Evolutionary conservation across 2,797 vertebrate species (phyloP).

Genomic region (Coregonus sp.): DNA sequence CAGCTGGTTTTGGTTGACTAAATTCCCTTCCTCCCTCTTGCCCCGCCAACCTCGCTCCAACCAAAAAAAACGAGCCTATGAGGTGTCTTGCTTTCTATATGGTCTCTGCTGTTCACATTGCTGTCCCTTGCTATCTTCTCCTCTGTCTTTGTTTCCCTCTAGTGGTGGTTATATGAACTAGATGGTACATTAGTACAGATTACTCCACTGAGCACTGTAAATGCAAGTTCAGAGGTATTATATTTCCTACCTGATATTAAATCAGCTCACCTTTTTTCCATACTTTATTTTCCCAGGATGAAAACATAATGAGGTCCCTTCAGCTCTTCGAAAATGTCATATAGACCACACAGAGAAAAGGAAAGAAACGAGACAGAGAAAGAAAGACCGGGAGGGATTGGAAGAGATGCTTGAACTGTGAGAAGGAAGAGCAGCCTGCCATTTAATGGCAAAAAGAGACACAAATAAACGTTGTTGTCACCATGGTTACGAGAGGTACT

Average conservation of each 20-base stretch:
- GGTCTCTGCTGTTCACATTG: neutral
- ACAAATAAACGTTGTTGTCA: conserved; percentile 13
- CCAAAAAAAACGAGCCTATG: neutral
- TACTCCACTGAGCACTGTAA: neutral
- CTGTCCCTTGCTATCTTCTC: no score
- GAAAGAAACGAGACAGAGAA: conserved; percentile 7
- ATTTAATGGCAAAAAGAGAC: conserved; percentile 17
- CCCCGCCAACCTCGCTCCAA: neutral
- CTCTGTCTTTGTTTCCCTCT: conserved; percentile 49
- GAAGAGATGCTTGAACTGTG: conserved; percentile 4
- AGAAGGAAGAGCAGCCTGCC: neutral
- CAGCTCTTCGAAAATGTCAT: conserved; percentile 99
- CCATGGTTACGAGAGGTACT: conserved; percentile 35
- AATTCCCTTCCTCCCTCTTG: no score
- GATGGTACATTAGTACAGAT: neutral
- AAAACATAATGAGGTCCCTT: conserved; percentile 98
- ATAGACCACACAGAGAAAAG: conserved; percentile 65
- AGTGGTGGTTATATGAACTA: conserved; percentile 31
- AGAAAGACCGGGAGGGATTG: neutral
- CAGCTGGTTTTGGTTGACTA: neutral
- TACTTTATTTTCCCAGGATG: conserved; percentile 78
- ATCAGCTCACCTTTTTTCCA: conserved; percentile 5
- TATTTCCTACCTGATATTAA: no score
- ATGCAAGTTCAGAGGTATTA: neutral
- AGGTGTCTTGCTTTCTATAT: neutral